A percentile compares a stretch with the other conserved stretches of the same genome.
Conservation (phyloP, 1,140 invertebrate genomes). For the Drosophila nebulosa region DNA sequence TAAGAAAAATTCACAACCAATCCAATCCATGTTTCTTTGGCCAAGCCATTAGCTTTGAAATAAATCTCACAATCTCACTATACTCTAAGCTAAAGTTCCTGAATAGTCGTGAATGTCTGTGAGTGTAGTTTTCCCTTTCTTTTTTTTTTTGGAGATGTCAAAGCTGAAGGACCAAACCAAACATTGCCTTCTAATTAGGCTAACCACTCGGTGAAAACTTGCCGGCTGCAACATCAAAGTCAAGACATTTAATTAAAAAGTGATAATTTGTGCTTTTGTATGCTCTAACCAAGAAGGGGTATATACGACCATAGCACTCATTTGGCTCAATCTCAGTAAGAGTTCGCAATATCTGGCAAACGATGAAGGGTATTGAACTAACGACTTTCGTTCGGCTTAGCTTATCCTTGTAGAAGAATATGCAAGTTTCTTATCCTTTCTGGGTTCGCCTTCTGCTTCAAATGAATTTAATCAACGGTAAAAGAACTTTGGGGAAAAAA, state of each 20-base stretch:
- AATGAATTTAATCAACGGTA: constrained; percentile 64
- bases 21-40: background rate
- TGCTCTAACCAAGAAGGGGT: background rate
- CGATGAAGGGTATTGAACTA: background rate
- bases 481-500: background rate
- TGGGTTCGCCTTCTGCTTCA: constrained; percentile 30
- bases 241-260: constrained; percentile 70
- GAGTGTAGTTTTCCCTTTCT: too few relatives aligned
- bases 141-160: too few relatives aligned
- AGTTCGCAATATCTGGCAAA: too few relatives aligned
- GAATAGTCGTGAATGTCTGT: too few relatives aligned
- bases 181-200: constrained; percentile 32
- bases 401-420: background rate
- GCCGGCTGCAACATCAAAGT: constrained; percentile 50
- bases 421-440: background rate
- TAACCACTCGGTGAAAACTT: constrained; percentile 39
- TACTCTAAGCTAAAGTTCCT: too few relatives aligned
- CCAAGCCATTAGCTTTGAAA: too few relatives aligned
- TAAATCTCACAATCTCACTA: too few relatives aligned
- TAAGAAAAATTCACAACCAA: background rate
- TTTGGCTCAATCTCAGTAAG: too few relatives aligned
- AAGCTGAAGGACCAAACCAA: background rate
- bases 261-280: constrained; percentile 43
- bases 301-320: background rate
- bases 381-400: background rate